These are phyloP conservation scores for Auanema sp. DNA, from an alignment of 2,888 invertebrate species.

Conservation along the genomic window DNA sequence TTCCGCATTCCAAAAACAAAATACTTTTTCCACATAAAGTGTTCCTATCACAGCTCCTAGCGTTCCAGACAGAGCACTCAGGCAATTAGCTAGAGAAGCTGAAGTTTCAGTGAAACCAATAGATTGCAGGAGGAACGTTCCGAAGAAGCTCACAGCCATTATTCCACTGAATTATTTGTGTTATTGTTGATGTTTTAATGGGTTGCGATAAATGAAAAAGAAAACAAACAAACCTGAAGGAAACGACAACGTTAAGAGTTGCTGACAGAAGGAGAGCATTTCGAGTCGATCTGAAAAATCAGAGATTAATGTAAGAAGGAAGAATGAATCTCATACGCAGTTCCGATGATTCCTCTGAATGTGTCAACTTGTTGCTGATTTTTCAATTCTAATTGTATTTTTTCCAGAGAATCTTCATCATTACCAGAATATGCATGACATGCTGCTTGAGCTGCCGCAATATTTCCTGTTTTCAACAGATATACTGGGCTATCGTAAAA, in stretches of 20 bases:
- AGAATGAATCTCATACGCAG: no score
- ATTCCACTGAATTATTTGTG: constrained; percentile 53
- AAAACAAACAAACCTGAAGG: constrained; percentile 24
- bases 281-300: constrained; percentile 5
- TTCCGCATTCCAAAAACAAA: constrained; percentile 7
- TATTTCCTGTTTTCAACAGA: constrained; percentile 31
- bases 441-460: constrained; percentile 33
- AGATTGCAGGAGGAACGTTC: constrained; percentile 46
- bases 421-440: constrained; percentile 26
- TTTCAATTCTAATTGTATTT: neutral
- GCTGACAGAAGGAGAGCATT: constrained; percentile 31
- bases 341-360: neutral
- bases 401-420: neutral
- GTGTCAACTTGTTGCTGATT: neutral
- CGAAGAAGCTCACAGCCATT: constrained; percentile 55
- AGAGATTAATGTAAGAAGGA: no score
- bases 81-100: constrained; percentile 49
- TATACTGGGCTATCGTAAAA: constrained; percentile 45
- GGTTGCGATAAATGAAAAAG: neutral
- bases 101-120: constrained; percentile 46
- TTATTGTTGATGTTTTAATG: neutral
- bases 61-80: constrained; percentile 45
- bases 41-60: constrained; percentile 45
- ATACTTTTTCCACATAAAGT: constrained; percentile 18
- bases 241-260: constrained; percentile 48